phyloP scores from a whole-genome alignment of 2,113 vertebrate genomes.

The Neodon shergylaensis region DNA sequence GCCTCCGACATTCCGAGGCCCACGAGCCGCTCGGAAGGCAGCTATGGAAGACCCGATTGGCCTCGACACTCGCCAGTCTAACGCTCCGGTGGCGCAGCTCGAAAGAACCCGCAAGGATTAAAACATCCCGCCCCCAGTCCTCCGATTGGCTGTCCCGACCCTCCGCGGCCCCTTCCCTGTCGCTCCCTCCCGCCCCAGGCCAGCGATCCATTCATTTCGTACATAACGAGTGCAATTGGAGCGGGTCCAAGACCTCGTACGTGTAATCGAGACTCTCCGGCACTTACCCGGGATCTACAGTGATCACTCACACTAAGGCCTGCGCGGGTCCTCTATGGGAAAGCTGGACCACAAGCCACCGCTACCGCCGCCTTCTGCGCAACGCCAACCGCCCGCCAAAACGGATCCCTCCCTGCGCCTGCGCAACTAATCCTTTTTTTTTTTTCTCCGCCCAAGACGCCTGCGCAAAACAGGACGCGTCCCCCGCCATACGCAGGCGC shows the following conservation, averaged over 20 bases:
- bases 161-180: constrained; percentile 55
- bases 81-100: not conserved
- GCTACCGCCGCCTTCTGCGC: constrained; percentile 81
- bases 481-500: constrained; percentile 77
- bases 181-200: constrained; percentile 33
- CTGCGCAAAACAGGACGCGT: constrained; percentile 63
- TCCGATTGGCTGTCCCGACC: constrained; percentile 67
- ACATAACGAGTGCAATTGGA: constrained; percentile 65
- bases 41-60: constrained; percentile 66
- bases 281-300: constrained; percentile 79
- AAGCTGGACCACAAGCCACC: constrained; percentile 64
- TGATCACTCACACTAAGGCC: constrained; percentile 70
- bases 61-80: constrained; percentile 63
- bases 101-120: not conserved
- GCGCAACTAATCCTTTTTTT: constrained; percentile 65
- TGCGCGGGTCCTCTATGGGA: constrained; percentile 54
- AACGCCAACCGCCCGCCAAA: constrained; percentile 86
- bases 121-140: constrained; percentile 71
- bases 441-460: constrained; percentile 74
- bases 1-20: constrained; percentile 64
- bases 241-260: constrained; percentile 26
- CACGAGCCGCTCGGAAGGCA: constrained; percentile 59
- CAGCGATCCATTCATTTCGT: constrained; percentile 74
- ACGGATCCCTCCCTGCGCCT: constrained; percentile 82
- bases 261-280: constrained; percentile 48